phyloP scores from a whole-genome alignment of 1,140 invertebrate genomes.

The Atta cephalotes region DNA sequence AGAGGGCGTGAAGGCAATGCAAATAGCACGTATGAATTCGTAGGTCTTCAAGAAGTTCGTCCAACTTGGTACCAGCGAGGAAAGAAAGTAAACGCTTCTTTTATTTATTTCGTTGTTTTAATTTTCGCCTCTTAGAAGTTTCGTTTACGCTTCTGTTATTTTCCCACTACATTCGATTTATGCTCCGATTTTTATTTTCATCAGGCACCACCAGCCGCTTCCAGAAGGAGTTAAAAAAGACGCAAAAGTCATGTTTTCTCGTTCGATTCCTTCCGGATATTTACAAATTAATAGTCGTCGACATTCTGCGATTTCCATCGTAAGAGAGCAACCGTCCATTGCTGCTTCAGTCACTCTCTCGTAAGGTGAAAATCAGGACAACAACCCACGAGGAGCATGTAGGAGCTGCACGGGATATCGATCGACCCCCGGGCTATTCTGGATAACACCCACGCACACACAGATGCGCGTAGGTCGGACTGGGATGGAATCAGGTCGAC shows the following conservation, averaged over 20 bases:
- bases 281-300: background rate
- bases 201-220: too few species aligned
- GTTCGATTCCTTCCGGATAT: background rate
- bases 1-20: constrained; percentile 59
- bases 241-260: background rate
- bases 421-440: constrained; percentile 70
- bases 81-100: background rate
- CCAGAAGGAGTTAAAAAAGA: background rate
- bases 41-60: background rate
- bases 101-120: too few species aligned
- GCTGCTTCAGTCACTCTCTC: background rate
- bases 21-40: constrained; percentile 13
- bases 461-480: constrained; percentile 50
- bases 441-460: constrained; percentile 59
- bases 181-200: too few species aligned
- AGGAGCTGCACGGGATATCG: constrained; percentile 69
- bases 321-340: background rate
- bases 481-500: constrained; percentile 68
- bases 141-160: too few species aligned
- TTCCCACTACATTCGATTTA: too few species aligned
- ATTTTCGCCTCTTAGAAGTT: background rate
- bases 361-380: constrained; percentile 73
- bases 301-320: background rate
- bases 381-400: constrained; percentile 73
- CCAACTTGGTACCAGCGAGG: background rate